Conservation (phyloP, 2,888 invertebrate genomes). For the Phaedon cochleariae region DNA sequence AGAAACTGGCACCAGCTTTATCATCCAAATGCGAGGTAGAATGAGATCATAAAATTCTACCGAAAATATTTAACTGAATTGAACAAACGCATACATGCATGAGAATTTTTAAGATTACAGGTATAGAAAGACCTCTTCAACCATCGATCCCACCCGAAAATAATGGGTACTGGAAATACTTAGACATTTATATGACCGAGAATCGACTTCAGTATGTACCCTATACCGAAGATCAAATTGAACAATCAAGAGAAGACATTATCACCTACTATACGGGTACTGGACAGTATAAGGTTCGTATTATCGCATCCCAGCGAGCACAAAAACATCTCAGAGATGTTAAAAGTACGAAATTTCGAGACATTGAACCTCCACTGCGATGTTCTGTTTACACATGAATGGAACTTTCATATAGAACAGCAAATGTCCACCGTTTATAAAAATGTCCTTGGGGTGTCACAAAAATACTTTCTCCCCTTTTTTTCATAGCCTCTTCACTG, state of each 20-base stretch:
- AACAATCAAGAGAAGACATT: conserved; percentile 57
- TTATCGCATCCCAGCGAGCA: no score
- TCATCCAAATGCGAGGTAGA: conserved; percentile 51
- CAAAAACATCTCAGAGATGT: no score
- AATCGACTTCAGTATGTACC: conserved; percentile 54
- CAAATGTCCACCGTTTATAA: no score
- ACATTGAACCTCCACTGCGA: no score
- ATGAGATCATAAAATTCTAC: background rate
- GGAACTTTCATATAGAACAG: no score
- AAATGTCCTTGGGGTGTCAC: no score
- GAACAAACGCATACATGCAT: no score
- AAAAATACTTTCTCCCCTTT: no score
- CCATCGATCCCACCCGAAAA: conserved; percentile 56
- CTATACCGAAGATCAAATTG: conserved; percentile 51
- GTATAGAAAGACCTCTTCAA: conserved; percentile 57
- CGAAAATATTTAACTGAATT: no score
- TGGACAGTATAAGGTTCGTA: conserved; percentile 48
- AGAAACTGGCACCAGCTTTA: conserved; percentile 48
- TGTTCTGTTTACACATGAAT: no score
- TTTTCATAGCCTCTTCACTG: no score
- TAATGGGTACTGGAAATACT: conserved; percentile 55
- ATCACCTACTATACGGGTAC: conserved; percentile 58
- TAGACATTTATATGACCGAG: conserved; percentile 61
- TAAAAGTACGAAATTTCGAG: no score
- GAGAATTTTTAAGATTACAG: conserved; percentile 49